Conservation (phyloP, 1,140 invertebrate genomes). For the Agrypnia vestita region DNA sequence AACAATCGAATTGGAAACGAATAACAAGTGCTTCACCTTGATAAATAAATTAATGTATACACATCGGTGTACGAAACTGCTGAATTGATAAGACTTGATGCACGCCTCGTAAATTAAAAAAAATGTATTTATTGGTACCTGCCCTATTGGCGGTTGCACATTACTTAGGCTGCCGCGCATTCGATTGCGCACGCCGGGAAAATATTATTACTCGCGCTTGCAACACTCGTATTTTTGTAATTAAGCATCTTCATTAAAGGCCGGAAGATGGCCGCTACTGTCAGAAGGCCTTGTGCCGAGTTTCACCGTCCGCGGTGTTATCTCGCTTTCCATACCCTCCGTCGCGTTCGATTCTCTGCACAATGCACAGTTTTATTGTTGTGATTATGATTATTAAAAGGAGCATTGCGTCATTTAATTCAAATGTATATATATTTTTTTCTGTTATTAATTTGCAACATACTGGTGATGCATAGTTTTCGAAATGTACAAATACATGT, state of each 20-base stretch:
- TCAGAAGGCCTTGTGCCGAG: constrained; percentile 49
- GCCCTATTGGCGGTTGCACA: background rate
- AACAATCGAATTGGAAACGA: too few relatives aligned
- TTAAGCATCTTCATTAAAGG: constrained; percentile 55
- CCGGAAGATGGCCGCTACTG: constrained; percentile 54
- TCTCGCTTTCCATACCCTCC: constrained; percentile 42
- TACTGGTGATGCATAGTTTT: too few relatives aligned
- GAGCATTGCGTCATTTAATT: background rate
- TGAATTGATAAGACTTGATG: too few relatives aligned
- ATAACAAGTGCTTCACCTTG: too few relatives aligned
- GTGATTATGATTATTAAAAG: constrained; percentile 13
- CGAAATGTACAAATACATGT: too few relatives aligned
- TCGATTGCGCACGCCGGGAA: constrained; percentile 7
- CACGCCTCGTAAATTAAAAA: too few relatives aligned
- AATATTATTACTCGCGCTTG: constrained; percentile 20
- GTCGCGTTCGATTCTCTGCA: constrained; percentile 23
- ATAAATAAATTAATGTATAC: background rate
- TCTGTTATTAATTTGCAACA: too few relatives aligned
- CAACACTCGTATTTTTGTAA: constrained; percentile 45
- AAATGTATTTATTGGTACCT: too few relatives aligned
- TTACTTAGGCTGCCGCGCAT: constrained; percentile 23
- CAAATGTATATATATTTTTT: too few relatives aligned
- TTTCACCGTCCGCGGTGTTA: constrained; percentile 45
- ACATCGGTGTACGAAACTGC: too few relatives aligned
- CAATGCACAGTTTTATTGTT: constrained; percentile 26